Evolutionary conservation across 1,140 invertebrate species (phyloP).

Genomic region (Andricus grossulariae): DNA sequence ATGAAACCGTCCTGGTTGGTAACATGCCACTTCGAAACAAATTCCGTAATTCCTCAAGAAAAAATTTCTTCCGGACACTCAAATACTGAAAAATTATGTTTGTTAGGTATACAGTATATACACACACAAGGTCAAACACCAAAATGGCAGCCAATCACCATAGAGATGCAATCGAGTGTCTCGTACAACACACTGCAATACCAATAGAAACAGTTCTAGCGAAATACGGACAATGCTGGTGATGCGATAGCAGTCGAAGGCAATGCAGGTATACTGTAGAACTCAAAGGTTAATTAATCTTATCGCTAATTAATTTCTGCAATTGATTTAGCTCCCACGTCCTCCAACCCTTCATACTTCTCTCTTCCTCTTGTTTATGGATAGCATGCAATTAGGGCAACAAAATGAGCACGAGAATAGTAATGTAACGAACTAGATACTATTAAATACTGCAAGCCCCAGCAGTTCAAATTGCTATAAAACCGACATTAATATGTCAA

Average conservation of each 20-base stretch:
- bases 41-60: no score
- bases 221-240: conserved; percentile 34
- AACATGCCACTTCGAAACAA: no score
- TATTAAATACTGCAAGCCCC: conserved; percentile 35
- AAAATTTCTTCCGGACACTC: no score
- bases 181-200: conserved; percentile 49
- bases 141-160: conserved; percentile 58
- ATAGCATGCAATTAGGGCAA: no score
- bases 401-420: neutral
- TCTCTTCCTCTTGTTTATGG: neutral
- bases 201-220: conserved; percentile 37
- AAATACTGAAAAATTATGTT: no score
- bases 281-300: conserved; percentile 65
- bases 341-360: neutral
- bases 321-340: conserved; percentile 44
- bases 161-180: conserved; percentile 58
- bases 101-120: conserved; percentile 32
- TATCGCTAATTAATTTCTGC: conserved; percentile 71
- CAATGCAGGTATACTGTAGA: conserved; percentile 12
- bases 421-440: neutral
- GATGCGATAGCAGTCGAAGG: conserved; percentile 42
- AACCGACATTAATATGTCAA: conserved; percentile 45
- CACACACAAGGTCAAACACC: conserved; percentile 39
- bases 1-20: no score
- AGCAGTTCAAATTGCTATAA: conserved; percentile 39